Percentiles rank a stretch among this genome's conserved stretches.
Evolutionary conservation across 2,888 invertebrate species (phyloP).

Genomic region (Ferdinandea cuprea): DNA sequence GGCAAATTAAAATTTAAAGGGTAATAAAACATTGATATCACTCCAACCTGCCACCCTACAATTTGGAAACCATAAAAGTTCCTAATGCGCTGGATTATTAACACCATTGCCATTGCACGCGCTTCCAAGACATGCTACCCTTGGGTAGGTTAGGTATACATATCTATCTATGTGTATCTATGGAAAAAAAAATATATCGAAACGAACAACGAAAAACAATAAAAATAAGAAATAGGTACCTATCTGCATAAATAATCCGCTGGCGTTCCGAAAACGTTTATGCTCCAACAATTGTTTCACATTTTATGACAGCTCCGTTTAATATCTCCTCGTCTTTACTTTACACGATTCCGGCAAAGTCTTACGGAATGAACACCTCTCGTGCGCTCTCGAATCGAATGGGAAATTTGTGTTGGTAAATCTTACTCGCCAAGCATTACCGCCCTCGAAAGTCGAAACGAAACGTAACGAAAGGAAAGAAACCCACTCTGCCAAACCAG

Average conservation of each 20-base stretch:
- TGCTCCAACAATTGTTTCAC: slow-evolving; percentile 60
- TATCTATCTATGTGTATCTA: slow-evolving; percentile 26
- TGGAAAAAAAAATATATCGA: too few relatives aligned
- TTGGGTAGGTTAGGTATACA: background rate
- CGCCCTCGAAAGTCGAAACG: too few relatives aligned
- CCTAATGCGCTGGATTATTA: slow-evolving; percentile 35
- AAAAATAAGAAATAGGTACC: slow-evolving; percentile 57
- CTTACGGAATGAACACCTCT: background rate
- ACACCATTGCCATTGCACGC: slow-evolving; percentile 35
- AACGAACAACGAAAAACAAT: slow-evolving; percentile 11
- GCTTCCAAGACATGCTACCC: background rate
- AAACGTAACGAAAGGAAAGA: too few relatives aligned
- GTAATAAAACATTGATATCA: slow-evolving; percentile 47
- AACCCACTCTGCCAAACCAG: too few relatives aligned
- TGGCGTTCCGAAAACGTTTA: slow-evolving; percentile 47
- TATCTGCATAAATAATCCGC: slow-evolving; percentile 51
- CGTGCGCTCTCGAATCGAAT: slow-evolving; percentile 9
- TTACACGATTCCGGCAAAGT: slow-evolving; percentile 24
- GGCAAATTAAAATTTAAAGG: slow-evolving; percentile 58
- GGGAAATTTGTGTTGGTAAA: slow-evolving; percentile 39
- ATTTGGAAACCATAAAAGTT: slow-evolving; percentile 47
- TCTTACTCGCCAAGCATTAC: slow-evolving; percentile 15
- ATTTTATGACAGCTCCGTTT: slow-evolving; percentile 60
- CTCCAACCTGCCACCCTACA: background rate
- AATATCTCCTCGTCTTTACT: too few relatives aligned